phyloP scores from a whole-genome alignment of 2,113 vertebrate species.

The Pseudorhombus dupliciocellatus region DNA sequence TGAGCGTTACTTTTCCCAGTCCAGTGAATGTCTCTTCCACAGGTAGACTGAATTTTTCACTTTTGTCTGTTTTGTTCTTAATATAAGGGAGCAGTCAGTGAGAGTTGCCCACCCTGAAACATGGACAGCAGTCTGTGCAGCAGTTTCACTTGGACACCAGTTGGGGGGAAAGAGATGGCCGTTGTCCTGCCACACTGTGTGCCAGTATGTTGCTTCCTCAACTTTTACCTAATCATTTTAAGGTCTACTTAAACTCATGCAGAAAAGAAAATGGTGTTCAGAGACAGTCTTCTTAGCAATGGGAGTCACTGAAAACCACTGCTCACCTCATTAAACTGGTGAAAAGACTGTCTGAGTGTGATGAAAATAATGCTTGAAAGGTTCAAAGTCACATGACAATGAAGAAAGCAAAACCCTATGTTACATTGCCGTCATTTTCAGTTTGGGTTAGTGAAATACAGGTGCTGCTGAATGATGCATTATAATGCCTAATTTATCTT shows the following conservation, averaged over 20 bases:
- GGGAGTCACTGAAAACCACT: conserved; percentile 76
- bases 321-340: conserved; percentile 97
- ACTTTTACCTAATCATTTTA: conserved; percentile 93
- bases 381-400: conserved; percentile 85
- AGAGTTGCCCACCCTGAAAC: conserved; percentile 36
- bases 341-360: conserved; percentile 72
- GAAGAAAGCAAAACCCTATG: conserved; percentile 65
- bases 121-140: conserved; percentile 53
- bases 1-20: conserved; percentile 25
- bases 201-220: conserved; percentile 80
- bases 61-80: conserved; percentile 28
- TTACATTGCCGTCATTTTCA: conserved; percentile 76
- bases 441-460: conserved; percentile 67
- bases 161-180: conserved; percentile 49
- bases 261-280: conserved; percentile 72
- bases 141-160: conserved; percentile 67
- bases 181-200: conserved; percentile 86
- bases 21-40: background rate
- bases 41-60: conserved; percentile 25
- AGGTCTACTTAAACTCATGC: conserved; percentile 78
- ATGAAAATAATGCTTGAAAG: conserved; percentile 69
- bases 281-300: conserved; percentile 70
- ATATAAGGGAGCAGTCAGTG: conserved; percentile 35
- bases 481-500: conserved; percentile 53
- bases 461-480: conserved; percentile 57